Percentiles rank a stretch among this genome's conserved stretches.
phyloP scores from a whole-genome alignment of 1,140 invertebrate genomes.

The Nebria ingens region DNA sequence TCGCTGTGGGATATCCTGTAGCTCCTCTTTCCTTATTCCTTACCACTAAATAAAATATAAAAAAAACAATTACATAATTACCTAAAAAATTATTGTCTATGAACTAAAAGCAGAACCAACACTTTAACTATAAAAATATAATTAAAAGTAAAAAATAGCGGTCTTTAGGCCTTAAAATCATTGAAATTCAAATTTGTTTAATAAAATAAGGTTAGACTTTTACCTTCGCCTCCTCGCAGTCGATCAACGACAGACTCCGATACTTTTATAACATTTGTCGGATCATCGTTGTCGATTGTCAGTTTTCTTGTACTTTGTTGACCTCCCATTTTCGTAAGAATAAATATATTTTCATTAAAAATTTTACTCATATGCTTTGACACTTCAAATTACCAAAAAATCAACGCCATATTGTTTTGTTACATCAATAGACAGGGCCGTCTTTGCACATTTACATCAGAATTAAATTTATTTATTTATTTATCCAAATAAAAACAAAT shows the following conservation, averaged over 20 bases:
- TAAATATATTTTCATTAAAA: background rate
- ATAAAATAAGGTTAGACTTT: too few relatives aligned
- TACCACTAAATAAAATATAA: slow-evolving; percentile 15
- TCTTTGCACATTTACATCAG: background rate
- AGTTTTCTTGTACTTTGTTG: slow-evolving; percentile 30
- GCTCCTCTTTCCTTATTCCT: slow-evolving; percentile 9
- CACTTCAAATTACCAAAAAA: background rate
- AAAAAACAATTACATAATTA: slow-evolving; percentile 16
- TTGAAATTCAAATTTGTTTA: too few relatives aligned
- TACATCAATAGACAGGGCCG: background rate
- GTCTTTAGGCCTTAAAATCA: too few relatives aligned
- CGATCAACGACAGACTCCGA: slow-evolving; percentile 32
- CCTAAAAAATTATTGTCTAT: slow-evolving; percentile 11
- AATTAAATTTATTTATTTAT: too few relatives aligned
- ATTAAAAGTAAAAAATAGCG: too few relatives aligned
- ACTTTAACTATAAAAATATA: too few relatives aligned
- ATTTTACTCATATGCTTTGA: background rate
- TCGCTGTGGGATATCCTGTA: background rate
- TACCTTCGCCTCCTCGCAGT: slow-evolving; percentile 28
- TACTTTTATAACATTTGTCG: slow-evolving; percentile 32
- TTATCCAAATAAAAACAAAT: too few relatives aligned
- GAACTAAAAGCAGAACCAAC: too few relatives aligned
- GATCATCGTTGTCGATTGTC: slow-evolving; percentile 33
- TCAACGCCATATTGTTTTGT: background rate
- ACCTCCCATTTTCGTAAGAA: slow-evolving; percentile 28